Base-by-base conservation (phyloP, 2,797 vertebrate genomes). In the Sebastes trivittatus region DNA sequence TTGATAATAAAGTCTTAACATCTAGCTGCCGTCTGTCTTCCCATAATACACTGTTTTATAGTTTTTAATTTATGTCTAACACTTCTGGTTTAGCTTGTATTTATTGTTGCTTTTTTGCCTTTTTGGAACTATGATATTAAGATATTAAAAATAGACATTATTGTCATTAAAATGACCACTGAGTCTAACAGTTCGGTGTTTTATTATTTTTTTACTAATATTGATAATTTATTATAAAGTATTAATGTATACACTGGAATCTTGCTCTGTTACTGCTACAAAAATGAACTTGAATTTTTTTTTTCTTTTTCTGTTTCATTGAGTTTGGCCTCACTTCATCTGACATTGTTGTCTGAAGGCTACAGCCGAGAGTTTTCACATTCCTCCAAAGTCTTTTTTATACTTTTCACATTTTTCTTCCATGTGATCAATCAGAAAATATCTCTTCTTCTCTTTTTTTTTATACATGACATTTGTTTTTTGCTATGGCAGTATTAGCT, bases 161-260 rank as follows among this genome's bases (percentile, higher is more conserved):
- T 22, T 82, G 6, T 22, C 2, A 22, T 75, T 63, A 62, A 78
- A 77, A 20, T 16, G 7, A 25, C 55, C 20, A 52, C 58, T 69
- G 38, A 78, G 59, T 80, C 36, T 56, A 56, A 34, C 6, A 22
- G 4, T 38, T 75, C 3, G 61, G 9, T 59, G 8, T 72, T 78
- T 75, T 75, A 34, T 23, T 23, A 1, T 46, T 55, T 68, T 5
- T 75, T 63, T 18, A 23, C 10, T 62, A 0, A 27, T 76, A 75
- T 83, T 71, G 20, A 46, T 91, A 79, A 88, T 72, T 90, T 87
- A 87, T 87, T 86, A 42, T 58, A 66, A 54, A 80, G 58, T 78
- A 54, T 70, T 72, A 14, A 52, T 71, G 49, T 81, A 7, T 77
- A 70, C 11, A 68, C 52, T 80, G 22, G 32, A 62, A 20, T 27